Evolutionary conservation across 2,797 vertebrate genomes (phyloP), one percentile per base, ranked within the genome.

Genomic region (Artibeus lituratus): DNA sequence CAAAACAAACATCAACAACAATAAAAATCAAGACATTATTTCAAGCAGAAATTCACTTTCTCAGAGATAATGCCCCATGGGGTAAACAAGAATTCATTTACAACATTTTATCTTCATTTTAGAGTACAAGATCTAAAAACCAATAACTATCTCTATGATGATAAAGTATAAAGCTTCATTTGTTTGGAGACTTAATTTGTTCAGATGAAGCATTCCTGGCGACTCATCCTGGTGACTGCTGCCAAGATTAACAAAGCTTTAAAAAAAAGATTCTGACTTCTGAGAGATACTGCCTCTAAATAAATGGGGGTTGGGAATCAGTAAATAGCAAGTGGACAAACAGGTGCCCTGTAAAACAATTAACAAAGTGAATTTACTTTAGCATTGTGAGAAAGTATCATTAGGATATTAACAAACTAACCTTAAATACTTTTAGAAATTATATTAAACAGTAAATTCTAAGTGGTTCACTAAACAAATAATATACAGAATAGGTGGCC

Each of bases 11-110:
- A 77, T 91, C 44, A 77, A 81, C 51, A 77, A 74, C 35, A 55
- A 94, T 51, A 96, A 93, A 94, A 97, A 83, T 70, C 32, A 78
- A 93, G 82, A 84, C 42, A 53, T 94, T 91, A 83, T 94, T 95
- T 93, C 87, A 92, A 95, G 26, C n/a, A 90, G 59, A 94, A 96
- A 84, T 87, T 93, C 47, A 91, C 42, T 80, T 90, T 95, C 57
- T 78, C 74, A 76, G 89, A 96, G 53, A 92, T 72, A 91, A 93
- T 62, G 77, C 35, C 35, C 69, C 44, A 70, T 93, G 42, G 70
- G 77, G 44, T 93, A 91, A 91, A 94, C 26, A 69, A 95, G 18
- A 24, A 94, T 95, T 22, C 44, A 85, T 85, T 95, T 88, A 91
- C 4, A 93, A 53, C 29, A 92, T 92, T 89, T 78, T 85, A 86